Evolutionary conservation across 2,797 vertebrate species (phyloP).

Genomic region (Pteropus rufus): DNA sequence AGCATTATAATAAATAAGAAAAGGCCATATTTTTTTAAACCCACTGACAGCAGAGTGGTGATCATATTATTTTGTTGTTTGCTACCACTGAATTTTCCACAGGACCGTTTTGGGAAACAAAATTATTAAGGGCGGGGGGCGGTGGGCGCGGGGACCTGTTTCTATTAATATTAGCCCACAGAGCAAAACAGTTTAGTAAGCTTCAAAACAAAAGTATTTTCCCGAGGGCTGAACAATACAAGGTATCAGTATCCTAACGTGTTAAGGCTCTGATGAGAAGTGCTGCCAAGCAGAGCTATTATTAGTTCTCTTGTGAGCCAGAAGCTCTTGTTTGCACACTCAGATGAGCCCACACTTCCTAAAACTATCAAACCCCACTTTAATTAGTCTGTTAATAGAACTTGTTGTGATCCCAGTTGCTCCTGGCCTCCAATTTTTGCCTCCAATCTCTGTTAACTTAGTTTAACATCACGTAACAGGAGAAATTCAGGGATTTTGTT

Average conservation of each 20-base stretch:
- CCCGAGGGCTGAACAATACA: constrained; percentile 16
- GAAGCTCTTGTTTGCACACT: constrained; percentile 34
- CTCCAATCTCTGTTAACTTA: background rate
- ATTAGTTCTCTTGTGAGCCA: constrained; percentile 15
- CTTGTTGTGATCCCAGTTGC: background rate
- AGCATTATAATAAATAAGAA: background rate
- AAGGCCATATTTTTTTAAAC: background rate
- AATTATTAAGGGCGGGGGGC: background rate
- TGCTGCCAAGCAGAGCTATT: background rate
- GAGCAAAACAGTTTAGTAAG: constrained; percentile 29
- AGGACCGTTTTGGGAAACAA: background rate
- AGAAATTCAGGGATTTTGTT: background rate
- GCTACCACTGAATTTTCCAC: background rate
- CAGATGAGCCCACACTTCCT: constrained; percentile 39
- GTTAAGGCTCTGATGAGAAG: background rate
- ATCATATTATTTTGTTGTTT: background rate
- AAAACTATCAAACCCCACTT: background rate
- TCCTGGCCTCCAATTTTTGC: background rate
- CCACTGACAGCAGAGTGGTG: rapidly evolving
- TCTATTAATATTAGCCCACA: background rate
- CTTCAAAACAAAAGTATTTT: constrained; percentile 73
- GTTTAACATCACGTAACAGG: background rate
- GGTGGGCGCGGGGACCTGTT: background rate
- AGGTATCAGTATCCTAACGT: background rate
- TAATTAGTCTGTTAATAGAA: constrained; percentile 42